Evolutionary conservation across 2,888 invertebrate species (phyloP), one percentile per base, ranked within the genome.

Genomic region (Caenorhabditis sulstoni): DNA sequence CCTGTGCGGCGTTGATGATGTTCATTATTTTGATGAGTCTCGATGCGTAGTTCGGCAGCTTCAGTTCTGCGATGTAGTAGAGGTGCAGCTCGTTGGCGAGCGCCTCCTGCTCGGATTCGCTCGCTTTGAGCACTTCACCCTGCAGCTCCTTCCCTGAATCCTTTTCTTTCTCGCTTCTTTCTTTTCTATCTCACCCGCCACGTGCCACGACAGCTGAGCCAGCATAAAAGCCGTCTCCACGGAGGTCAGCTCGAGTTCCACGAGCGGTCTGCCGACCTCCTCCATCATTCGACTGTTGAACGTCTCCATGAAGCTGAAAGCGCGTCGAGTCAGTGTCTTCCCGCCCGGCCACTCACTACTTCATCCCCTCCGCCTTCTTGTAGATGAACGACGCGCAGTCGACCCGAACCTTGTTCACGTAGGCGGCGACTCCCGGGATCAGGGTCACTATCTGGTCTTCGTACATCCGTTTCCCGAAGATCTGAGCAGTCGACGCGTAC

Each of bases 1-100:
- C 84, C 76, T 85, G 83, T 3, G 78, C 64, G 5, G 80, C 75
- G 49, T 80, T 79, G n/a, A 85, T 65, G n/a, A 85, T 75, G 11
- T 68, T 68, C 82, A 83, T 83, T 14, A 85, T 71, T 59, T 82
- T 82, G 53, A 82, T 81, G 9, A 85, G 73, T 64, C 85, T 52
- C 8, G 70, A 53, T 2, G 83, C 85, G 65, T 85, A 85, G 58
- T 83, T 85, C 2, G 74, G 57, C 12, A 68, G 20, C 23, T 61
- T 62, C 29, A 76, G 18, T 3, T 81, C 70, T 3, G 61, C 49
- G 3, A 74, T 41, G 62, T 83, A 83, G 35, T 81, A 83, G n/a
- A 47, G 11, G 55, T 83, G 83, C n/a, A 83, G 61, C 20, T 83
- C 79, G 50, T 77, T 73, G 0, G 79, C 73, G 5, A 83, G 39